These are phyloP conservation scores for Rynchops niger DNA, from an alignment of 2,113 vertebrate genomes.

Conservation along the genomic window DNA sequence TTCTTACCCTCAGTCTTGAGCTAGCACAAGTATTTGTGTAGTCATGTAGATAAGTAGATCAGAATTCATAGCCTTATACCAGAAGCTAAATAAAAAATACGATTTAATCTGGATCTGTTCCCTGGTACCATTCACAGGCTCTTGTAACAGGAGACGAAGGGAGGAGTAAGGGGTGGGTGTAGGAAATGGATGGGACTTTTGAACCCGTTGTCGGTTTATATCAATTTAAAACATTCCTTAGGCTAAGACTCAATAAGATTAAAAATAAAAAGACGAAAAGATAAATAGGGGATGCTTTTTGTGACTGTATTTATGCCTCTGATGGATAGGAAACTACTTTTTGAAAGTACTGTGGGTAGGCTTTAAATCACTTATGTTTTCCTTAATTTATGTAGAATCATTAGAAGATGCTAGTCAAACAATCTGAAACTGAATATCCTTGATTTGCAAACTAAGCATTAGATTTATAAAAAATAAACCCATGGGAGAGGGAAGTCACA, in stretches of 20 bases:
- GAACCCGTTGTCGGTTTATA: not conserved
- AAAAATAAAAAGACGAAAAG: not conserved
- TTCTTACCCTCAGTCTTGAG: not conserved
- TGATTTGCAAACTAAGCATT: not conserved
- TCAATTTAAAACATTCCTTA: not conserved
- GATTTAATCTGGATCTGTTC: not conserved
- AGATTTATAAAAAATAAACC: not conserved
- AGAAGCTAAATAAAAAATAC: not conserved
- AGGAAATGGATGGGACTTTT: not conserved
- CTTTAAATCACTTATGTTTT: not conserved
- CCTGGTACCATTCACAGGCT: not conserved
- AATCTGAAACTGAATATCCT: not conserved
- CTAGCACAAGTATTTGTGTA: not conserved
- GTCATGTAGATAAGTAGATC: not conserved
- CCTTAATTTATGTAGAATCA: not conserved
- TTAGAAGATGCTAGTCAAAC: not conserved
- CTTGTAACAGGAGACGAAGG: slow-evolving; percentile 1
- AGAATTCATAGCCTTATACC: not conserved
- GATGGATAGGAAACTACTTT: not conserved
- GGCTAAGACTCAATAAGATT: not conserved
- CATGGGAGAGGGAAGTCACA: not conserved
- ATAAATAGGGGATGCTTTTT: not conserved
- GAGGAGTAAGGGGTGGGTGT: not conserved
- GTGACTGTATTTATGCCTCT: not conserved
- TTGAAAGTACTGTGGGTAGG: not conserved